phyloP scores from a whole-genome alignment of 2,113 vertebrate genomes.

The Arizona elegans region DNA sequence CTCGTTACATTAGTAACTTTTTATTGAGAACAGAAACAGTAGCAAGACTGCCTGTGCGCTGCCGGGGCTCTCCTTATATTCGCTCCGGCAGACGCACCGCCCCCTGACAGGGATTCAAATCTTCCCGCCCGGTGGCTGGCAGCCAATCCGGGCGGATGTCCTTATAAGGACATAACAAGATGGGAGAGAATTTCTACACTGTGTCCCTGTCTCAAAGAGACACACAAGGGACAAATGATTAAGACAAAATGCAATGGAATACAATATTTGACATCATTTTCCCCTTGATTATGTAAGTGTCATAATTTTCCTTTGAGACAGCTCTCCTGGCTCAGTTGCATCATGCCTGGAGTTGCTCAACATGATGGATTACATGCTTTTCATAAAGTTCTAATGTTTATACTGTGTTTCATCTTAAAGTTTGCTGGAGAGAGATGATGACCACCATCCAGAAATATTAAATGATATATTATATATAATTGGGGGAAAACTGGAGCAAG shows the following conservation, averaged over 20 bases:
- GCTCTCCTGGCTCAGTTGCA: background rate
- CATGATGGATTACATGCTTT: background rate
- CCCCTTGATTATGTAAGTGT: background rate
- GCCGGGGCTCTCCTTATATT: too few relatives aligned
- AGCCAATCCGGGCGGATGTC: too few relatives aligned
- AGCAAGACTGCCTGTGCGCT: too few relatives aligned
- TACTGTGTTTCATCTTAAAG: background rate
- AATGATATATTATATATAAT: background rate
- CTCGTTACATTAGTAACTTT: too few relatives aligned
- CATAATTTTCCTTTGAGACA: background rate
- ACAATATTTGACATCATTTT: background rate
- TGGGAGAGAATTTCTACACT: background rate
- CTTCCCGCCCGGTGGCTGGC: too few relatives aligned
- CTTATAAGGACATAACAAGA: too few relatives aligned
- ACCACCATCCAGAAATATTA: background rate
- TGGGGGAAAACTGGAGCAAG: background rate
- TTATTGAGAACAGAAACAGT: too few relatives aligned
- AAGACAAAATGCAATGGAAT: background rate
- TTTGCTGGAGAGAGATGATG: background rate
- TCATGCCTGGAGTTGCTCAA: conserved; percentile 20
- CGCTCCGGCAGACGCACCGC: too few relatives aligned
- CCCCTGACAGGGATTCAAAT: too few relatives aligned
- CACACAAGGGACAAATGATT: background rate
- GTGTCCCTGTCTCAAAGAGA: background rate
- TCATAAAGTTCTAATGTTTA: background rate